These are phyloP conservation scores for Lasioglossum baleicum DNA, from an alignment of 1,140 invertebrate species.

Conservation along the genomic window DNA sequence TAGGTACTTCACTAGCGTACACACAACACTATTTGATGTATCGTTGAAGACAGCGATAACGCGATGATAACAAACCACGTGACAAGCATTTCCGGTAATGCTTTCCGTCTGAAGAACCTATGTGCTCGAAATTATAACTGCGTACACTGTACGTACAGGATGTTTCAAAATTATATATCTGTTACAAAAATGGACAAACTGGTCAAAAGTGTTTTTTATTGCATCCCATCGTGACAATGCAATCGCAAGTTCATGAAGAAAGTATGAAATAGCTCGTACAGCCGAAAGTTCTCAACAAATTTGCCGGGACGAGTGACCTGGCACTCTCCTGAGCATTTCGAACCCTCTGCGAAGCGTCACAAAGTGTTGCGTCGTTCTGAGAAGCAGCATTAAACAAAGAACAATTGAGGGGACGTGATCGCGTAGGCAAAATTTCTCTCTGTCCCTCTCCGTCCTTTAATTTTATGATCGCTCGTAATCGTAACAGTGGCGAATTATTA, in stretches of 20 bases:
- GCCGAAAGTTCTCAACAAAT: not conserved
- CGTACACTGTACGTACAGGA: too few species aligned
- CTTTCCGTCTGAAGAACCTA: not conserved
- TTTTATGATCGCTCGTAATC: constrained; percentile 71
- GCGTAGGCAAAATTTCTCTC: constrained; percentile 4
- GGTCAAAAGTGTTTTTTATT: too few species aligned
- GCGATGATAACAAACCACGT: not conserved
- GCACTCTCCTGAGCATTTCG: not conserved
- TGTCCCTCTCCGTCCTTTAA: constrained; percentile 56
- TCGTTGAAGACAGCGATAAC: not conserved
- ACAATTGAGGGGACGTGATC: too few species aligned
- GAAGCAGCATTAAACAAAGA: not conserved
- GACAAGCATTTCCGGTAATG: not conserved
- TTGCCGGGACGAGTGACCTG: not conserved
- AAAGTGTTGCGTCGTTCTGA: not conserved
- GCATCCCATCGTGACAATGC: too few species aligned
- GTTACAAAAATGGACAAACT: too few species aligned
- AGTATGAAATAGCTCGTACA: not conserved
- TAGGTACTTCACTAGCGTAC: too few species aligned
- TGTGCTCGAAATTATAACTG: not conserved
- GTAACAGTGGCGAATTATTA: constrained; percentile 69
- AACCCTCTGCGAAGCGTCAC: not conserved
- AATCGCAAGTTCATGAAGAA: too few species aligned
- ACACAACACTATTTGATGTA: too few species aligned
- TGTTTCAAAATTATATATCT: too few species aligned